A percentile compares a stretch with the other conserved stretches of the same genome.
phyloP scores from a whole-genome alignment of 2,888 invertebrate species.

The Merodon equestris region DNA sequence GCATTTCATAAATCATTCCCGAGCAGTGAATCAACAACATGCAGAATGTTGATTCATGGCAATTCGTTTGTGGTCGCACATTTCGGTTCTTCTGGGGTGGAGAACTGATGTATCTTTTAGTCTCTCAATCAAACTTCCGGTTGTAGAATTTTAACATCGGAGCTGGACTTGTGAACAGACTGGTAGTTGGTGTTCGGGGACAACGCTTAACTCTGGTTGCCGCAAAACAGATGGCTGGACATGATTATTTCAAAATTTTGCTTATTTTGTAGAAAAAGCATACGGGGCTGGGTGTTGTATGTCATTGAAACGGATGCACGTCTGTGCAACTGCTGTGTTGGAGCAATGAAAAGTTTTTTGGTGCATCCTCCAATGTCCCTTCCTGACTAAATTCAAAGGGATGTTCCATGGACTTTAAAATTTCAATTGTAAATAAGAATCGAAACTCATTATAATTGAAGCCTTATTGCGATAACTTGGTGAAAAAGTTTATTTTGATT shows the following conservation, averaged over 20 bases:
- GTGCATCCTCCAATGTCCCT: no score
- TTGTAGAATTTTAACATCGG: constrained; percentile 42
- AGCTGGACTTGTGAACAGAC: background rate
- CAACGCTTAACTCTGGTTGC: constrained; percentile 13
- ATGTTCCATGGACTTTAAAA: no score
- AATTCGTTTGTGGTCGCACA: constrained; percentile 45
- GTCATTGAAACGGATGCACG: constrained; percentile 2
- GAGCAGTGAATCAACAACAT: constrained; percentile 36
- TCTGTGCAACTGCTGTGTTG: constrained; percentile 1
- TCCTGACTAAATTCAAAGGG: no score
- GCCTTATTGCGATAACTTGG: no score
- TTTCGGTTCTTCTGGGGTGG: background rate
- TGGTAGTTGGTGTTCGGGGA: no score
- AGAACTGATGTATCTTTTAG: constrained; percentile 39
- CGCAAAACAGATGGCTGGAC: constrained; percentile 57
- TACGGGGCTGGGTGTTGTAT: background rate
- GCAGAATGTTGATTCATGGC: constrained; percentile 45
- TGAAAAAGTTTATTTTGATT: no score
- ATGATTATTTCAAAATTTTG: constrained; percentile 56
- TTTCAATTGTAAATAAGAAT: no score
- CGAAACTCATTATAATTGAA: no score
- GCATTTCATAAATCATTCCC: constrained; percentile 41
- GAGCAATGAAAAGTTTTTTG: constrained; percentile 23
- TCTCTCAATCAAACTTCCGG: constrained; percentile 58
- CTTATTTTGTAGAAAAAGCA: constrained; percentile 26